Percentiles rank a stretch among this genome's conserved stretches.
These are phyloP conservation scores for Esox masquinongy DNA, from an alignment of 2,797 vertebrate species.

Conservation along the genomic window DNA sequence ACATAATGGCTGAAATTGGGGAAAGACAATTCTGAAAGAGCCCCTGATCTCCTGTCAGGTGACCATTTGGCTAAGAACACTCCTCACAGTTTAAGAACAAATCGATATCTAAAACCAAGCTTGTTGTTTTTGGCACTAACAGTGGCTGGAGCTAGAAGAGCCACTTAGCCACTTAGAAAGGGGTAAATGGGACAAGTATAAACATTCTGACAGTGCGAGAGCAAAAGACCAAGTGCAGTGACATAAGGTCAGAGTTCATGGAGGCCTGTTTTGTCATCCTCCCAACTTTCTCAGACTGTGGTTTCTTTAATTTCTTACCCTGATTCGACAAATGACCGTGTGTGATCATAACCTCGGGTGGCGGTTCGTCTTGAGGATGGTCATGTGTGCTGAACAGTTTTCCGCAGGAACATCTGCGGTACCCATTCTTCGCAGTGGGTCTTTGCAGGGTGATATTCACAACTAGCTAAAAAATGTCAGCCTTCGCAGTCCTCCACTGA, in stretches of 20 bases:
- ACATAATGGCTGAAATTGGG: not conserved
- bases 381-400: not conserved
- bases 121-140: constrained; percentile 77
- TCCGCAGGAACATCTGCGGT: constrained; percentile 19
- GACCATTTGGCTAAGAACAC: constrained; percentile 59
- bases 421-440: constrained; percentile 37
- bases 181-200: constrained; percentile 39
- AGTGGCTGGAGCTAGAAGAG: constrained; percentile 60
- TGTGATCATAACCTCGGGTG: constrained; percentile 42
- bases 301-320: not conserved
- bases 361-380: constrained; percentile 41
- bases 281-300: constrained; percentile 3
- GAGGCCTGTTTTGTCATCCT: constrained; percentile 29
- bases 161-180: constrained; percentile 68
- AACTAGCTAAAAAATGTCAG: not conserved
- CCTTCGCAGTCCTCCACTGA: not conserved
- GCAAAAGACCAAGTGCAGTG: constrained; percentile 13
- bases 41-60: constrained; percentile 44
- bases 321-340: constrained; percentile 3
- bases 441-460: constrained; percentile 13
- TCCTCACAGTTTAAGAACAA: constrained; percentile 69
- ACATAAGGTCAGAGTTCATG: constrained; percentile 32
- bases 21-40: not conserved
- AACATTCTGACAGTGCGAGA: constrained; percentile 36
- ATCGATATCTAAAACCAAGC: constrained; percentile 67